Evolutionary conservation across 2,113 vertebrate species (phyloP).

Genomic region (Cavia aperea): DNA sequence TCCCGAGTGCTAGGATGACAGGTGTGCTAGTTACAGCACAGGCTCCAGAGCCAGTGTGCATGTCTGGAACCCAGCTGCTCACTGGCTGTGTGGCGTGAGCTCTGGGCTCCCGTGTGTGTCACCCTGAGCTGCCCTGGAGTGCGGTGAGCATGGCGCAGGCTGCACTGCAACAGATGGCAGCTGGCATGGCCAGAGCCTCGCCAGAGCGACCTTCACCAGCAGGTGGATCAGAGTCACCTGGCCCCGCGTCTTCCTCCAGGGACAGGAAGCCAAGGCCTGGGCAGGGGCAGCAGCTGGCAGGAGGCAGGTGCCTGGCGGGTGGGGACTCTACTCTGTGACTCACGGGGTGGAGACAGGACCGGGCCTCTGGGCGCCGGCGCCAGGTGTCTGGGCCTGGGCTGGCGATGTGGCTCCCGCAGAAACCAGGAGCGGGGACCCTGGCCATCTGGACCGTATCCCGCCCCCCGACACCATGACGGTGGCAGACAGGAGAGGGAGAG

Average conservation of each 20-base stretch:
- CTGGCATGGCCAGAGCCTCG: neutral
- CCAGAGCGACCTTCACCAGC: neutral
- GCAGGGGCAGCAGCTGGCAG: neutral
- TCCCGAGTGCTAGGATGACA: neutral
- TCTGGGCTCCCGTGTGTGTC: neutral
- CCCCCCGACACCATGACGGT: no score
- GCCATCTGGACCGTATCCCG: no score
- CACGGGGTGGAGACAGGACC: no score
- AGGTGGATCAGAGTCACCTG: neutral
- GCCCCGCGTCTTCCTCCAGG: neutral
- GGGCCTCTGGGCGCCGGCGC: no score
- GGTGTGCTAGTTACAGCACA: neutral
- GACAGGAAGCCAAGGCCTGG: neutral
- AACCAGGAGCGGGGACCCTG: no score
- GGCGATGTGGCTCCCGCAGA: no score
- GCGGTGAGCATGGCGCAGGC: neutral
- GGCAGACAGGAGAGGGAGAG: neutral
- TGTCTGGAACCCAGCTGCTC: neutral
- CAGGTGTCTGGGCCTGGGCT: no score
- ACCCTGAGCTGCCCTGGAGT: neutral
- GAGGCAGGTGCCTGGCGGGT: neutral
- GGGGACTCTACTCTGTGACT: no score
- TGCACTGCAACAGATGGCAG: fast-evolving
- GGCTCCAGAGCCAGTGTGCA: neutral
- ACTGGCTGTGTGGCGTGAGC: constrained; percentile 4